Base-by-base conservation (phyloP, 2,113 vertebrate genomes). In the Hyla sarda region DNA sequence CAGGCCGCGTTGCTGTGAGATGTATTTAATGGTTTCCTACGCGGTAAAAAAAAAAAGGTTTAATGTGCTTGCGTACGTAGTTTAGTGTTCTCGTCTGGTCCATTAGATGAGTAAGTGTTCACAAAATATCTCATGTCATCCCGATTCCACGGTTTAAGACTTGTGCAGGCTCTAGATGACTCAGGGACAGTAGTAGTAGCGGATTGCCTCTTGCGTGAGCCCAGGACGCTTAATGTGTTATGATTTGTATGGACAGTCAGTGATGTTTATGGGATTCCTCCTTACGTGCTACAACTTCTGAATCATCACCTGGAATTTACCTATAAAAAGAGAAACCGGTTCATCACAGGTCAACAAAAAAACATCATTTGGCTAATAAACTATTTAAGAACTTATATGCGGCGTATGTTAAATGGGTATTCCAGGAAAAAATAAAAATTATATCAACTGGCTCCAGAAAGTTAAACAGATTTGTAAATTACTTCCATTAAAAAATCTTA, bases 231-330 rank as follows among this genome's bases (percentile, higher is more conserved):
- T 77, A 9, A 60, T 19, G 47, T 16, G 28, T 52, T 3, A 32
- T 77, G 19, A 50, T 77, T n/a, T 25, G 45, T 77, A 76, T 34
- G 45, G n/a, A 72, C 54, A 60, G 54, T 84, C 78, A 65, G 56
- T 81, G 47, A 47, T 2, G 25, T 62, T 16, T 11, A 47, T 62
- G 56, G 60, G 5, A 81, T 28, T 80, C 23, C 41, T 41, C 25
- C 12, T 58, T 25, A 54, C 87, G 25, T 81, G 89, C 90, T 96
- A 97, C 82, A 95, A 92, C 92, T 99, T 99, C 95, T 99, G 97
- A 91, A 99, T 98, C 97, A 99, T 99, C 89, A 99, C 96, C 90
- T 99, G 97, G 93, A 99, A 99, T 96, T 99, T 99, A 93, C 97
- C 97, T 99, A 91, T 62, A 90, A 89, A 89, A 85, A 87, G 9